Base-by-base conservation (phyloP, 2,888 invertebrate species). In the Heliconius ismenius region DNA sequence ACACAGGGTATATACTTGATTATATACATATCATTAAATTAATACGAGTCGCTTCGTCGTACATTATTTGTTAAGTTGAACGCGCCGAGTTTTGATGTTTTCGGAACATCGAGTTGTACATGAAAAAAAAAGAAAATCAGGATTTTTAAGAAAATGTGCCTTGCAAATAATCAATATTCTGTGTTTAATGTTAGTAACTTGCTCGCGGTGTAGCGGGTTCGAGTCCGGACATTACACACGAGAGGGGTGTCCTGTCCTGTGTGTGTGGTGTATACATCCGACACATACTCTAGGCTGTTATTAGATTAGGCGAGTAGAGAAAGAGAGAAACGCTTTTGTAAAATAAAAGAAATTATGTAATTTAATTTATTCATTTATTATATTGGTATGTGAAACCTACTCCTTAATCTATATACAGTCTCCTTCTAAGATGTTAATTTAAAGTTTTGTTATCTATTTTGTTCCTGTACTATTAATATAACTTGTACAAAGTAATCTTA, bases 71-170 rank as follows among this genome's bases (percentile, higher is more conserved):
- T 88, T 90, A 79, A 78, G 83, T 90, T 81, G 79, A 83, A 84
- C 84, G 86, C 86, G 87, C 88, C 84, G 86, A 84, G 84, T 89
- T 88, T 87, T 86, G 88, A 89, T 87, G 88, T 90, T 88, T 87
- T 87, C 82, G 85, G 84, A 88, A 86, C 89, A 90, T 90, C 86
- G 85, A 88, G 83, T 86, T 91, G 88, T 91, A 92, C 89, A 90
- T 91, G 89, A 87, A 90, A 91, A 90, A 65, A 90, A 91, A 90
- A 88, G 87, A 89, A 92, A 91, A 88, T 91, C 93, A 92, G 93
- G 92, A 93, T 94, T 93, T 92, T 92, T 90, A 94, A 92, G 89
- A 93, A 91, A 93, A 93, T 94, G 93, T 94, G 93, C 93, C 93
- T 94, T 94, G 93, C 93, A 93, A 93, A 91, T 92, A 91, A 88